Evolutionary conservation across 2,113 vertebrate species (phyloP).

Genomic region (Clarias gariepinus): DNA sequence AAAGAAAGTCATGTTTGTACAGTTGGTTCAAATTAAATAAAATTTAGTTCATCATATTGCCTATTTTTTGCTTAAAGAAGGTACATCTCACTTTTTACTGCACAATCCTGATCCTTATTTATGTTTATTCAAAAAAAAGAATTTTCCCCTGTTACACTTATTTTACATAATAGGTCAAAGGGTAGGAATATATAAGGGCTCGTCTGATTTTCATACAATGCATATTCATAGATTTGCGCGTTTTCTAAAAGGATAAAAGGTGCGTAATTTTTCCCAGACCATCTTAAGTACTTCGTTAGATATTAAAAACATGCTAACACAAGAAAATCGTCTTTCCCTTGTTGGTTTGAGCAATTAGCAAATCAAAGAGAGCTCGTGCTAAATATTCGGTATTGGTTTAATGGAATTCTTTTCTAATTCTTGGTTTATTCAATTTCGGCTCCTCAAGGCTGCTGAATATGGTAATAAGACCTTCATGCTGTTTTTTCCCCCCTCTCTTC

Average conservation of each 20-base stretch:
- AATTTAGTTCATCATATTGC: no score
- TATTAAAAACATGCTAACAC: background rate
- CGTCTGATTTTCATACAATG: background rate
- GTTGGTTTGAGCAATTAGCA: constrained; percentile 58
- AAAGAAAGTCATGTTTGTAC: no score
- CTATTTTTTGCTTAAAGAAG: no score
- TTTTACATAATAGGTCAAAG: background rate
- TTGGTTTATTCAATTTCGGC: constrained; percentile 78
- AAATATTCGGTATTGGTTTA: constrained; percentile 80
- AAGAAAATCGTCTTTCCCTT: constrained; percentile 19
- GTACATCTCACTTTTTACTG: no score
- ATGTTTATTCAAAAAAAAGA: no score
- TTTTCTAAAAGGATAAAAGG: background rate
- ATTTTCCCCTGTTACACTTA: background rate
- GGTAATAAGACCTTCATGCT: constrained; percentile 73
- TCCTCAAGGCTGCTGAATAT: constrained; percentile 78
- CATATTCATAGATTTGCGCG: background rate
- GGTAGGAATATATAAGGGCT: background rate
- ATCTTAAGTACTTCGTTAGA: background rate
- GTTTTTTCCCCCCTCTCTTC: constrained; percentile 52
- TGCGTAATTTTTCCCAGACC: background rate
- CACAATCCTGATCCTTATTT: no score
- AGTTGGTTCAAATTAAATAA: no score
- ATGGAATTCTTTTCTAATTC: constrained; percentile 80
- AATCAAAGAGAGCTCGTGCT: constrained; percentile 73